Evolutionary conservation across 2,797 vertebrate genomes (phyloP), one percentile per base, ranked within the genome.

Genomic region (Pangasius krempfi): DNA sequence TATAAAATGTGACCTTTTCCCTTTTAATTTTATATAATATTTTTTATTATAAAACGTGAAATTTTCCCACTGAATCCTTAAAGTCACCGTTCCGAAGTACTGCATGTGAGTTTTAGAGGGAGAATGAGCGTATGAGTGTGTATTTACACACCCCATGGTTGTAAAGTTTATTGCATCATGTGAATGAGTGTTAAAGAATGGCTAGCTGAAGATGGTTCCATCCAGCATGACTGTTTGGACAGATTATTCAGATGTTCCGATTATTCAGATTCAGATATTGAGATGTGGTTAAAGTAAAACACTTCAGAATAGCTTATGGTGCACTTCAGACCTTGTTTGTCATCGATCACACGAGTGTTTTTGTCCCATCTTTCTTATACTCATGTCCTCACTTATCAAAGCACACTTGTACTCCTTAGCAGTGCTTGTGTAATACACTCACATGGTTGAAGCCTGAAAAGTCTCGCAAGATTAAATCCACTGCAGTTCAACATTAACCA

Each of bases 351-450:
- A 30, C 30, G 18, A 30, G 12, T 70, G 30, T 70, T 16, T 68
- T 30, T 70, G 68, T 27, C 20, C 70, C 70, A 40, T 25, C 20
- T 44, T 52, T 30, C 75, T 78, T 7, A n/a, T 52, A 18, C 25
- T 78, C 6, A 52, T 54, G 14, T 27, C 47, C 14, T 50, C 47
- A 54, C 2, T 78, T 52, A n/a, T 52, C 2, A 52, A 78, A 78
- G 47, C 75, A 78, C 27, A 52, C 47, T 78, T 52, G 13, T 50
- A 18, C 60, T 54, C 40, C 33, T 70, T 33, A 20, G 60, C 47
- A 80, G 33, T 56, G 86, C 50, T 50, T 82, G 47, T 64, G 33
- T 22, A 14, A 72, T 14, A 87, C 64, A 60, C 40, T 64, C 86
- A 80, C n/a, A 20, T 87, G 52, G 16, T 30, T 62, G 10, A 88